Base-by-base conservation (phyloP, 2,888 invertebrate species). In the Beris chalybata region DNA sequence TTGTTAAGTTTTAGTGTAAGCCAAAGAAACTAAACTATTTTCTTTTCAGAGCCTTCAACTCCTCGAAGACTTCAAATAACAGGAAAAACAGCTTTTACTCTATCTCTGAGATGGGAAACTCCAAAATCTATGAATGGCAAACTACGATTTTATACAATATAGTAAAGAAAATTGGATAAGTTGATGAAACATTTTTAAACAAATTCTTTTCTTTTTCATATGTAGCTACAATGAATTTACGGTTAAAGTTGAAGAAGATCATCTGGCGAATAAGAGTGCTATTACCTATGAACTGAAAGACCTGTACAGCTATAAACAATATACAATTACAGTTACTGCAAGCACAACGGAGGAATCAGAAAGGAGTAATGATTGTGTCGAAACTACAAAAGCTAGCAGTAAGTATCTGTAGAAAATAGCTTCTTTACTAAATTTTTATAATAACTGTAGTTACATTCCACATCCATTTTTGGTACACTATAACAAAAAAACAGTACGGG, bases 91-190 rank as follows among this genome's bases (percentile, higher is more conserved):
- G 88, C 88, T 72, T 83, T 84, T 38, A 85, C 87, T 1, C 83
- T 86, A 53, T 76, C 77, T n/a, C 74, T 90, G 7, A 87, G 87
- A 1, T 80, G 80, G 92, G 79, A 85, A 71, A 85, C 87, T 44
- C 94, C 95, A 1, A 74, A 80, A 2, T 82, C 84, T 29, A 84
- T 85, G 73, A 95, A 95, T 81, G 94, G 95, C 0, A 82, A 86
- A 22, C 83, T 93, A 63, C 84, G 85, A 43, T 85, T 85, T 72
- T 93, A 92, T 78, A 81, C 84, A 5, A 82, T 92, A 65, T 82
- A 84, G 70, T 85, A 85, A 76, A 82, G 55, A n/a, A 30, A 47
- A 54, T 47, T 29, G 15, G 9, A 4, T 43, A 32, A 32, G 12
- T 56, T 50, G n/a, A 32, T 48, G 12, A 56, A 6, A n/a, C 38